These are phyloP conservation scores for Panthera uncia DNA, from an alignment of 2,113 vertebrate species.

Conservation along the genomic window DNA sequence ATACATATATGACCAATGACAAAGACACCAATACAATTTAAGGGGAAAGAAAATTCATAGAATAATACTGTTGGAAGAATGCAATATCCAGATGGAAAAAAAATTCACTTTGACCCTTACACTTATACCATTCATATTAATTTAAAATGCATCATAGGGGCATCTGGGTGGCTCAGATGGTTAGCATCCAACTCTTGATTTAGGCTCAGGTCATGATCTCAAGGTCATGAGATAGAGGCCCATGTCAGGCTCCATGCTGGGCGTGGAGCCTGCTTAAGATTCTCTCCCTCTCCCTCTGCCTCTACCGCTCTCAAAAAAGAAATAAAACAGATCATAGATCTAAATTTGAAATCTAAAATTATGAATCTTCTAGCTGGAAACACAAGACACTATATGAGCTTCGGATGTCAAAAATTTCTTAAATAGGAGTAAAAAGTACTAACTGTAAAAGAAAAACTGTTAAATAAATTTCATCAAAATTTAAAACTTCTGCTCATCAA, in stretches of 20 bases:
- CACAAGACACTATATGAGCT: neutral
- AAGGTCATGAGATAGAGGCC: no score
- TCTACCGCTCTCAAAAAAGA: no score
- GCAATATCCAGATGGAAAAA: neutral
- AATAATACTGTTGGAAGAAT: neutral
- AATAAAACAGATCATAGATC: neutral
- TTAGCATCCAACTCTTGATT: no score
- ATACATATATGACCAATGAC: neutral
- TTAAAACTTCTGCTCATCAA: neutral
- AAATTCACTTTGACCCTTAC: neutral
- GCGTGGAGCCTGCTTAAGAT: no score
- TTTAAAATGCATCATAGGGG: neutral
- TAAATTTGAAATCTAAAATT: neutral
- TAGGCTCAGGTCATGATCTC: no score
- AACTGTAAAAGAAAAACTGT: neutral
- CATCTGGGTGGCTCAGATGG: no score
- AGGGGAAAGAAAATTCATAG: neutral
- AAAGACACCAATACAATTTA: neutral
- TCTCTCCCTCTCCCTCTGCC: no score
- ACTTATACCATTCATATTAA: neutral
- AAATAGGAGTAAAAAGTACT: neutral
- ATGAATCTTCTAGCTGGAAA: neutral
- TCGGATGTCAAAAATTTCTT: neutral
- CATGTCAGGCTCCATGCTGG: no score
- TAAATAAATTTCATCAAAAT: neutral